Evolutionary conservation across 2,888 invertebrate species (phyloP), one percentile per base, ranked within the genome.

Genomic region (Leptinotarsa juncta): DNA sequence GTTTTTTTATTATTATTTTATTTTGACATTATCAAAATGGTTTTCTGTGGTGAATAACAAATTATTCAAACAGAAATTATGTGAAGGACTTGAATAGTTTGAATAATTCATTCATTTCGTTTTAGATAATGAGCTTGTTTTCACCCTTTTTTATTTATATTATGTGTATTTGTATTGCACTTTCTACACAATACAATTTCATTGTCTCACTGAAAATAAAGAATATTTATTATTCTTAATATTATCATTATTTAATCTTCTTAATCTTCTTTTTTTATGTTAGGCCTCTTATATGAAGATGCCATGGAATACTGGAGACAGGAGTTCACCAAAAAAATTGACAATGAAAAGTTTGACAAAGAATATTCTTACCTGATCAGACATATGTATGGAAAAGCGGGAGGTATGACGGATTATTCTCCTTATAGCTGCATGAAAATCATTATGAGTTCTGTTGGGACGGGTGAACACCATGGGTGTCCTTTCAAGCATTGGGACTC

Each of bases 351-450:
- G 90, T 99, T 99, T 90, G 95, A 97, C 72, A 98, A 98, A 86
- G 91, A 93, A 79, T 97, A 99, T 89, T 90, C 94, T 2, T 99
- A 99, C 87, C 93, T 92, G 85, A 93, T 99, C 70, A 92, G 97
- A 26, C 97, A 98, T 88, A 94, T 94, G 86, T 99, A 96, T 89
- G 99, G 99, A 32, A 96, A 97, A 89, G 98, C 96, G 3, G 99
- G 99, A 1, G 96, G 94, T 81, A 93, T 95, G 86, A 92, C 92
- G 3, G 95, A 95, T 85, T 98, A 97, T 85, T 93, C 96, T 0
- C 97, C 99, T 0, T 95, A 94, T 83, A 96, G 96, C 82, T 99
- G 99, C 87, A 89, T 94, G 82, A 97, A 95, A 88, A 95, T 99
- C 77, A 98, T 99, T 74, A 93, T 90, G 83, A 90, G 91, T 0